Evolutionary conservation across 2,797 vertebrate species (phyloP).

Genomic region (Trachurus trachurus): DNA sequence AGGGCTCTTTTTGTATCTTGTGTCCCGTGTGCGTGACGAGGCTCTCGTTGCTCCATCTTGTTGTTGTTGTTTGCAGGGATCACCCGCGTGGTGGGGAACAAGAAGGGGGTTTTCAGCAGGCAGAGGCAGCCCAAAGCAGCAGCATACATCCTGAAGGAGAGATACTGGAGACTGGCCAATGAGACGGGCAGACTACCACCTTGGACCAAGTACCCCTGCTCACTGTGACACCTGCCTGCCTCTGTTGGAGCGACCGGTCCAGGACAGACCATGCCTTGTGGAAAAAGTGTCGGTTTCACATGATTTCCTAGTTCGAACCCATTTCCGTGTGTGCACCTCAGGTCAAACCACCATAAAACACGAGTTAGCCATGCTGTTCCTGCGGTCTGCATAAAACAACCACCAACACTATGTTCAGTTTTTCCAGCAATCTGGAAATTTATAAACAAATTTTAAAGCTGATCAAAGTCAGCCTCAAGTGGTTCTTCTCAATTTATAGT

Average conservation of each 20-base stretch:
- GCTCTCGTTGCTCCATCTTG: slow-evolving; percentile 7
- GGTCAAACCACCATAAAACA: slow-evolving; percentile 11
- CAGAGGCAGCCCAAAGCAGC: slow-evolving; percentile 94
- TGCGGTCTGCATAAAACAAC: neutral
- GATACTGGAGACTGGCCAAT: slow-evolving; percentile 96
- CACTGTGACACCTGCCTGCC: slow-evolving; percentile 46
- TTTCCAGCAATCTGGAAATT: neutral
- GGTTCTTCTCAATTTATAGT: neutral
- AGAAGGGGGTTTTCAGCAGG: slow-evolving; percentile 95
- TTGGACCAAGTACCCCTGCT: slow-evolving; percentile 80
- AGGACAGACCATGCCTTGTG: neutral
- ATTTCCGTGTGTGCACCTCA: neutral
- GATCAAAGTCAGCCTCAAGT: neutral
- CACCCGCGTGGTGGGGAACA: slow-evolving; percentile 91
- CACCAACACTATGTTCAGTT: neutral
- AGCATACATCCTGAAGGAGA: slow-evolving; percentile 91
- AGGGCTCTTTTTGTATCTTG: neutral
- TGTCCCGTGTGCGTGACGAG: neutral
- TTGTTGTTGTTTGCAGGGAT: slow-evolving; percentile 77
- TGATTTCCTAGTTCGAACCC: neutral
- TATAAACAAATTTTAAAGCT: neutral
- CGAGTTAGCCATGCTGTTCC: neutral
- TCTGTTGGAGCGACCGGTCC: neutral
- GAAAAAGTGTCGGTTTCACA: neutral
- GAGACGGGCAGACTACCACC: slow-evolving; percentile 84